phyloP scores from a whole-genome alignment of 2,113 vertebrate species.

The Athene noctua region DNA sequence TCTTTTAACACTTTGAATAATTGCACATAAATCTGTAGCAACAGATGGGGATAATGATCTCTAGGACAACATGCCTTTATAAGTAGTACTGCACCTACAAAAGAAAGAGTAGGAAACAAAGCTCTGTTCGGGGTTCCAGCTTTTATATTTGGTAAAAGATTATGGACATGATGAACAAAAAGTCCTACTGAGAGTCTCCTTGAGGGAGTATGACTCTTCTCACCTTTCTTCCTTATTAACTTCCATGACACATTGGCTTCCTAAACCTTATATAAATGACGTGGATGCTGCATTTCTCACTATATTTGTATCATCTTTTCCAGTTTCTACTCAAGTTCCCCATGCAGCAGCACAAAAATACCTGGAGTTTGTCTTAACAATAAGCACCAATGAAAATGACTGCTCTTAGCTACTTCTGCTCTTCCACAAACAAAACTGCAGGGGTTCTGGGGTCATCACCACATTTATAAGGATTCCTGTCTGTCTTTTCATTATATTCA shows the following conservation, averaged over 20 bases:
- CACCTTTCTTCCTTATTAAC: neutral
- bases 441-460: neutral
- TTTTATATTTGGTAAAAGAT: neutral
- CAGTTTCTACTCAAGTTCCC: neutral
- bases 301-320: neutral
- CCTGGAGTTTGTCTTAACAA: neutral
- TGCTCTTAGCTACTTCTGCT: neutral
- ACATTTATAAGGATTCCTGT: neutral
- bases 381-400: neutral
- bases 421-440: neutral
- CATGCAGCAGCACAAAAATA: neutral
- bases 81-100: neutral
- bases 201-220: neutral
- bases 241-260: neutral
- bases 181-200: neutral
- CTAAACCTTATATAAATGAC: neutral
- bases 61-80: neutral
- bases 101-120: neutral
- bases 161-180: neutral
- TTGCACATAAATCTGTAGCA: neutral
- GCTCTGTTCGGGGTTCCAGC: neutral
- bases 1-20: neutral
- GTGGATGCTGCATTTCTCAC: neutral
- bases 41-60: neutral
- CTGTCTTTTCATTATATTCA: neutral